These are phyloP conservation scores for Lottia gigantea DNA, from an alignment of 2,888 invertebrate species.

Conservation along the genomic window DNA sequence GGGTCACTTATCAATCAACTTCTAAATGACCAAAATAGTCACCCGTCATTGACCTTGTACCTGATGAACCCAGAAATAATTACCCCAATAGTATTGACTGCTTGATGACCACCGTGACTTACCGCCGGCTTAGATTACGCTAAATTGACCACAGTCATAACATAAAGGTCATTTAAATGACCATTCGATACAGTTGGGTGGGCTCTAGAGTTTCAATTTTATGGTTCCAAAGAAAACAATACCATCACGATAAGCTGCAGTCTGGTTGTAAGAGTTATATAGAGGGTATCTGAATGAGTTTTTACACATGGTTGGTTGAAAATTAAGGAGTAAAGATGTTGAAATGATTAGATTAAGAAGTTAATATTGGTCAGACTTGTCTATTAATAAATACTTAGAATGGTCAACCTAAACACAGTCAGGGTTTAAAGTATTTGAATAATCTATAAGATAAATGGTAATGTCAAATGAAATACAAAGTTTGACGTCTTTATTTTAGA, in stretches of 20 bases:
- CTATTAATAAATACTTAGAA: background rate
- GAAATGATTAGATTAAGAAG: background rate
- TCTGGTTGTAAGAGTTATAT: too few species aligned
- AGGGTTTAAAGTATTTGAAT: background rate
- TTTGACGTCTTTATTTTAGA: background rate
- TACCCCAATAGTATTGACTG: background rate
- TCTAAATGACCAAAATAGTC: background rate
- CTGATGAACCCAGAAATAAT: background rate
- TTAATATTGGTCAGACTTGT: background rate
- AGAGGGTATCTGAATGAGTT: too few species aligned
- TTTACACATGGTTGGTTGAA: too few species aligned
- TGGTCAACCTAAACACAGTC: background rate
- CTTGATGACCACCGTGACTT: background rate
- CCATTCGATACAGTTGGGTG: too few species aligned
- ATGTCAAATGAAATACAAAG: background rate
- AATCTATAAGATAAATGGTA: background rate
- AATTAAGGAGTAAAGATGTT: too few species aligned
- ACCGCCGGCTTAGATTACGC: conserved; percentile 3
- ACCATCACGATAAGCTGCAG: too few species aligned
- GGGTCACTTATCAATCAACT: conserved; percentile 2
- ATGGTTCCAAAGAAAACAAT: too few species aligned
- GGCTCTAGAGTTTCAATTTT: too few species aligned
- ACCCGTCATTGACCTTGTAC: conserved; percentile 5
- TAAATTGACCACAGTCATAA: background rate
- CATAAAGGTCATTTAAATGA: background rate